These are phyloP conservation scores for Stichodactyla mertensii DNA, from an alignment of 64 coral and sea anemone species.

Conservation along the genomic window DNA sequence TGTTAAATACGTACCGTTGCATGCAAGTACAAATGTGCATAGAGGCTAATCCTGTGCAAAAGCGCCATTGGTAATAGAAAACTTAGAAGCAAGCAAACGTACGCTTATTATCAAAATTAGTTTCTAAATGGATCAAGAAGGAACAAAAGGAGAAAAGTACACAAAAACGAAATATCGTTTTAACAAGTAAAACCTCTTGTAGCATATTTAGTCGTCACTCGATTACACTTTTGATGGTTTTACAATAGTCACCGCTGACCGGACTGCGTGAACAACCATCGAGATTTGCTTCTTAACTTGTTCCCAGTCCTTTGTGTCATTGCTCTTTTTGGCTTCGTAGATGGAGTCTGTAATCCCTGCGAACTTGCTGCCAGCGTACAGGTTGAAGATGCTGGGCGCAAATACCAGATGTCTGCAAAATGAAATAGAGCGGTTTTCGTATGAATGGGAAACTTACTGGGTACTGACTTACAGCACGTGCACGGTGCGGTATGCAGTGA, in stretches of 20 bases:
- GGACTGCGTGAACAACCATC: conserved; percentile 61
- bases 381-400: conserved; percentile 56
- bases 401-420: conserved; percentile 64
- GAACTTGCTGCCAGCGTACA: conserved; percentile 53
- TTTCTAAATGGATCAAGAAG: no score
- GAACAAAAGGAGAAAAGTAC: no score
- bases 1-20: no score
- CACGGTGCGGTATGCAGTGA: no score
- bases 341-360: conserved; percentile 71
- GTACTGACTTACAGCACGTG: no score
- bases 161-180: not conserved
- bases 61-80: no score
- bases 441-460: no score
- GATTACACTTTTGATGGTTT: conserved; percentile 5
- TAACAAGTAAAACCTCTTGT: not conserved
- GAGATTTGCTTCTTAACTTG: conserved; percentile 69
- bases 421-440: not conserved
- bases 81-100: no score
- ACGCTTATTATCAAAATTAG: no score
- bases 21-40: no score
- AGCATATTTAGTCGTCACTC: not conserved
- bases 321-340: conserved; percentile 11
- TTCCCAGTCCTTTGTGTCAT: conserved; percentile 46
- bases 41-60: no score
- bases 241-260: conserved; percentile 59